A percentile compares a stretch with the other conserved stretches of the same genome.
phyloP scores from a whole-genome alignment of 2,797 vertebrate species.

The Balearica regulorum region DNA sequence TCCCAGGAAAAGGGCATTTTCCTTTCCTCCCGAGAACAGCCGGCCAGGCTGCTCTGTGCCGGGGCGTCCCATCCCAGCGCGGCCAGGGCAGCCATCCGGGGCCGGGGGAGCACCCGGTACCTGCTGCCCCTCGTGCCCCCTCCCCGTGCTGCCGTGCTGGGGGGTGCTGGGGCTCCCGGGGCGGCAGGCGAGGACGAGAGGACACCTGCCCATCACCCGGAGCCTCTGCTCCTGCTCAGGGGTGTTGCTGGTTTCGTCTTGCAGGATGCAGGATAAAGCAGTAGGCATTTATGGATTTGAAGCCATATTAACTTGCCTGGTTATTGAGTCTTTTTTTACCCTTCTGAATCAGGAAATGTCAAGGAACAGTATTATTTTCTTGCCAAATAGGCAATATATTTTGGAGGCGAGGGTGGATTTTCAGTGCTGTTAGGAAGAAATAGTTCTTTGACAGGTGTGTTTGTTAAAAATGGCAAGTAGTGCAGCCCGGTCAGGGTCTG shows the following conservation, averaged over 20 bases:
- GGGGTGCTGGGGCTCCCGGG: background rate
- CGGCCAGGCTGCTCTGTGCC: no score
- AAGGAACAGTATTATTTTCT: background rate
- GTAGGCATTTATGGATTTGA: background rate
- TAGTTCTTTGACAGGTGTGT: background rate
- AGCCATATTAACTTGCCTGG: background rate
- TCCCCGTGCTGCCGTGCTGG: rapidly evolving
- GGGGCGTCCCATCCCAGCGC: no score
- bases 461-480: background rate
- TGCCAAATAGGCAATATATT: background rate
- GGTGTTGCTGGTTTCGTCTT: rapidly evolving
- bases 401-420: background rate
- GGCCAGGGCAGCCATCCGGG: no score
- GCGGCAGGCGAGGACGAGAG: background rate
- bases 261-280: background rate
- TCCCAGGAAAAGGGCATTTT: background rate
- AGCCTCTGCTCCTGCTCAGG: background rate
- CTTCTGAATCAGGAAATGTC: background rate
- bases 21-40: background rate
- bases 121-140: background rate
- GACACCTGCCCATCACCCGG: rapidly evolving
- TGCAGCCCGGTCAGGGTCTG: background rate
- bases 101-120: background rate
- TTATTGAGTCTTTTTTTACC: background rate
- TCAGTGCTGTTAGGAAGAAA: background rate